phyloP scores from a whole-genome alignment of 2,888 invertebrate species.

The Drosophila neotestacea region DNA sequence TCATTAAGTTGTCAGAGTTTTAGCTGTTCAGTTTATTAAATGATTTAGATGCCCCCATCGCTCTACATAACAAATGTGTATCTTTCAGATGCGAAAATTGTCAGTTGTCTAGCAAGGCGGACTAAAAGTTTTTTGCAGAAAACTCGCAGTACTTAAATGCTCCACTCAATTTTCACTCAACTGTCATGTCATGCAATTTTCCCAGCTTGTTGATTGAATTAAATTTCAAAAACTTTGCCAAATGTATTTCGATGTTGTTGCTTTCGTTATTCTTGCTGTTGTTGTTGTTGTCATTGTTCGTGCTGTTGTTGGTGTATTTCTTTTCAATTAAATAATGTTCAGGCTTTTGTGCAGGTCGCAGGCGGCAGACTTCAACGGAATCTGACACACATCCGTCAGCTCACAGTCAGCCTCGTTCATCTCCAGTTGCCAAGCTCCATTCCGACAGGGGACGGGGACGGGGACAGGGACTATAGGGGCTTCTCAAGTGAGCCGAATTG shows the following conservation, averaged over 20 bases:
- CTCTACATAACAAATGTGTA: conserved; percentile 7
- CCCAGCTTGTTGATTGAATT: conserved; percentile 69
- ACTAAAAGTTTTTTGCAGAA: conserved; percentile 26
- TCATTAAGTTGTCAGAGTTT: conserved; percentile 34
- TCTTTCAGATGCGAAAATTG: conserved; percentile 11
- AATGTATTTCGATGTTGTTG: conserved; percentile 45
- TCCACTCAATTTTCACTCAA: conserved; percentile 55
- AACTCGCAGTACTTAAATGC: conserved; percentile 23
- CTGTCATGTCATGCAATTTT: conserved; percentile 47
- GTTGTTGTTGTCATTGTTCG: conserved; percentile 24
- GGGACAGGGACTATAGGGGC: conserved; percentile 9
- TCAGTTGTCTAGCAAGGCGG: conserved; percentile 23
- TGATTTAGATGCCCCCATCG: conserved; percentile 26
- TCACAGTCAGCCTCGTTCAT: conserved; percentile 27
- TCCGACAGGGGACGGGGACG: conserved; percentile 4
- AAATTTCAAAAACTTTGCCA: conserved; percentile 61
- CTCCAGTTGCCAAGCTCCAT: conserved; percentile 17
- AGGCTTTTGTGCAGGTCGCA: conserved; percentile 37
- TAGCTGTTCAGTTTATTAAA: conserved; percentile 39
- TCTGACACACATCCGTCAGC: conserved; percentile 63
- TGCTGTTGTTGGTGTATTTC: conserved; percentile 55
- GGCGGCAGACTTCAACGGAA: conserved; percentile 40
- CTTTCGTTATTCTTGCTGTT: conserved; percentile 21
- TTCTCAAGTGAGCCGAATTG: not conserved
- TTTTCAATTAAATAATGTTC: conserved; percentile 74